Conservation (phyloP, 2,113 vertebrate species). For the Indicator maculatus region DNA sequence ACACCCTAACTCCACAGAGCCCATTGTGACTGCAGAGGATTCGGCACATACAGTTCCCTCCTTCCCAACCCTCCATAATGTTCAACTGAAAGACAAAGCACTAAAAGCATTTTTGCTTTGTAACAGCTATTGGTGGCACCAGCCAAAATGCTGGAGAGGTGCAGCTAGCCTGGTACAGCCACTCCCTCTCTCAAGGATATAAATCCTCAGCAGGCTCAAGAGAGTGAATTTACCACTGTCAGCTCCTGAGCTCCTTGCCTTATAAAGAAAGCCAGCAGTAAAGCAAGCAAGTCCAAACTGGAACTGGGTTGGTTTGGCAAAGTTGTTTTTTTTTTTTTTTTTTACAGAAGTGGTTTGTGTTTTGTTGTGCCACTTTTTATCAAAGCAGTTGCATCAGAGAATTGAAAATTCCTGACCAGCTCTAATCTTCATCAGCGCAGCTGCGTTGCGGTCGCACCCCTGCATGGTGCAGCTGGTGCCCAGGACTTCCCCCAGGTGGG, state of each 20-base stretch:
- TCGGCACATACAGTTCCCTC: accelerated
- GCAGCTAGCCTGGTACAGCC: background rate
- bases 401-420: conserved; percentile 57
- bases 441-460: background rate
- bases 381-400: conserved; percentile 65
- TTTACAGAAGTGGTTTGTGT: background rate
- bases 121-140: background rate
- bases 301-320: conserved; percentile 42
- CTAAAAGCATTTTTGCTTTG: background rate
- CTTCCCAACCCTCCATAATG: background rate
- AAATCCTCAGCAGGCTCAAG: background rate
- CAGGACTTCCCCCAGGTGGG: background rate
- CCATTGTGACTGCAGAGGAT: background rate
- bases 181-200: conserved; percentile 11
- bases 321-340: background rate
- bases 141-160: background rate
- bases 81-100: background rate
- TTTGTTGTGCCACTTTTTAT: conserved; percentile 30
- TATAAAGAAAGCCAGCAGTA: background rate
- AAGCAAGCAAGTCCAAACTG: conserved; percentile 38
- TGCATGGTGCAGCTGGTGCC: background rate
- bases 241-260: background rate
- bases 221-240: background rate
- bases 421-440: conserved; percentile 31
- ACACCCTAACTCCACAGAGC: background rate